phyloP scores from a whole-genome alignment of 2,113 vertebrate species.

The Puntigrus tetrazona region DNA sequence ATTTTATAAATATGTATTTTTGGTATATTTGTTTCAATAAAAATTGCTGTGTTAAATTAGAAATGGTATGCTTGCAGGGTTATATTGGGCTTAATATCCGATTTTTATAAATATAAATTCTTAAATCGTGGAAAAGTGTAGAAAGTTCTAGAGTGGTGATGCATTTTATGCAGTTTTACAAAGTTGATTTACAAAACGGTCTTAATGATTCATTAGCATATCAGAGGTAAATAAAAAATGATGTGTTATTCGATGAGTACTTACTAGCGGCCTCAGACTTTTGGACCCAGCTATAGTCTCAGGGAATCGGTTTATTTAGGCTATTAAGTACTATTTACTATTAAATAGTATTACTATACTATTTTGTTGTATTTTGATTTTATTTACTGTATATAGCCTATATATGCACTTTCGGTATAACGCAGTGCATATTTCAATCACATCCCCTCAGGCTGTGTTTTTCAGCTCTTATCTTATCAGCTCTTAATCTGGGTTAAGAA shows the following conservation, averaged over 20 bases:
- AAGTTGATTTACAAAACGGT: neutral
- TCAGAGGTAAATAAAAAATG: neutral
- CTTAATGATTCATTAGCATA: neutral
- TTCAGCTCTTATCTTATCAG: neutral
- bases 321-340: too few relatives aligned
- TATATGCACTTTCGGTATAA: neutral
- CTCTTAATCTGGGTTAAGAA: slow-evolving; percentile 2
- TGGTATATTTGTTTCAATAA: neutral
- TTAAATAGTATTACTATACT: too few relatives aligned
- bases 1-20: neutral
- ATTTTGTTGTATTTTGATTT: too few relatives aligned
- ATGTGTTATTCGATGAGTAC: neutral
- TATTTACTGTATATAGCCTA: too few relatives aligned
- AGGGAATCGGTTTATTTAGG: neutral
- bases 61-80: neutral
- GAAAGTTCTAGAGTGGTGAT: neutral
- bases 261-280: neutral
- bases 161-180: neutral
- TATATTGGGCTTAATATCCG: neutral
- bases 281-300: neutral
- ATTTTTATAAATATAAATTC: neutral
- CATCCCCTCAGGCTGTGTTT: slow-evolving; percentile 22
- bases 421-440: slow-evolving; percentile 5
- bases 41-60: neutral
- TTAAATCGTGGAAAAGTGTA: neutral